A percentile compares a stretch with the other conserved stretches of the same genome.
Conservation (phyloP, 2,888 invertebrate genomes). For the Bedellia somnulentella region DNA sequence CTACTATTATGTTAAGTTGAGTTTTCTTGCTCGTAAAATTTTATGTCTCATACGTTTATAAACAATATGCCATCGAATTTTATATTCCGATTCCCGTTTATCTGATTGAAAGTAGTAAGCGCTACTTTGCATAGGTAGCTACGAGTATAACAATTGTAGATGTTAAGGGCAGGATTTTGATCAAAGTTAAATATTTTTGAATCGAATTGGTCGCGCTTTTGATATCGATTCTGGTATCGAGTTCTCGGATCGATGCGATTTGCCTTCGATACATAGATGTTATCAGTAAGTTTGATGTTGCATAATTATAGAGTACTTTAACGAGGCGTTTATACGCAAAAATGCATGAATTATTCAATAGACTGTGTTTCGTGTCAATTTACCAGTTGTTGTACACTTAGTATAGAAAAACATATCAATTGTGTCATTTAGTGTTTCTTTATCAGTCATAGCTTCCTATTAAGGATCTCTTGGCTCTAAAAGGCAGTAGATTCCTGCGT, state of each 20-base stretch:
- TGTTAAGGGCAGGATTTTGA: constrained; percentile 34
- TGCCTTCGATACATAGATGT: constrained; percentile 22
- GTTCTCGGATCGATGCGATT: constrained; percentile 19
- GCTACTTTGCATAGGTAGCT: constrained; percentile 23
- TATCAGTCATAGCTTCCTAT: too few relatives aligned
- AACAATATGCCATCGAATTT: constrained; percentile 26
- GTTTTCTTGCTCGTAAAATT: constrained; percentile 20
- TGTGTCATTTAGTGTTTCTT: too few relatives aligned
- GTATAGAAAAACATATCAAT: too few relatives aligned
- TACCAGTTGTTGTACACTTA: too few relatives aligned
- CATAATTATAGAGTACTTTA: constrained; percentile 44
- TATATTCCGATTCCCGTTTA: constrained; percentile 35
- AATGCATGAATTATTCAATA: constrained; percentile 29
- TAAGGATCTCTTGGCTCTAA: too few relatives aligned
- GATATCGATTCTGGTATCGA: constrained; percentile 35
- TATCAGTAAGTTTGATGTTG: constrained; percentile 31
- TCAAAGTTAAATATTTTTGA: constrained; percentile 50
- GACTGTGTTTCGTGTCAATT: constrained; percentile 10
- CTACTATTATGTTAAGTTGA: too few relatives aligned
- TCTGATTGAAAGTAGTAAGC: constrained; percentile 48
- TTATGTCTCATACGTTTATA: constrained; percentile 17
- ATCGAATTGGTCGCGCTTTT: constrained; percentile 54
- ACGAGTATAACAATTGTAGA: constrained; percentile 6
- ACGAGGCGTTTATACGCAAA: constrained; percentile 24
- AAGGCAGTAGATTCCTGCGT: too few relatives aligned